A percentile compares a stretch with the other conserved stretches of the same genome.
These are phyloP conservation scores for Raja brachyura DNA, from an alignment of 2,113 vertebrate genomes.

Conservation along the genomic window DNA sequence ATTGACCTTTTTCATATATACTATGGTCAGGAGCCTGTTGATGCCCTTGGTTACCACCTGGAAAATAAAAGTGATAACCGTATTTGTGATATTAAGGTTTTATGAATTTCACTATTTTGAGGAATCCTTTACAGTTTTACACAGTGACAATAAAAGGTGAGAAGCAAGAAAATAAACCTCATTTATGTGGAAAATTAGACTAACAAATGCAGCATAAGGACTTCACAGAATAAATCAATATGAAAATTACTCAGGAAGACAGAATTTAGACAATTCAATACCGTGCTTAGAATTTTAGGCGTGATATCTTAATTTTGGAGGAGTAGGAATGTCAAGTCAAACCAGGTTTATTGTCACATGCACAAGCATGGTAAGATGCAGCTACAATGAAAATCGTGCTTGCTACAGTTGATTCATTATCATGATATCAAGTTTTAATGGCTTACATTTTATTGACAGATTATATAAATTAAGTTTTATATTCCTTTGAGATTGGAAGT, in stretches of 20 bases:
- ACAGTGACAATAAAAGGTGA: neutral
- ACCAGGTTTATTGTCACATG: no score
- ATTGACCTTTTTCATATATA: neutral
- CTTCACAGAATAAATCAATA: neutral
- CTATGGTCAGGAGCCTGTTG: neutral
- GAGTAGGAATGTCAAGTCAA: neutral
- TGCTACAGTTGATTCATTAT: neutral
- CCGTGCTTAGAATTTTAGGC: neutral
- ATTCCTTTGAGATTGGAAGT: neutral
- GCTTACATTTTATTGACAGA: neutral
- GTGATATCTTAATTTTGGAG: neutral
- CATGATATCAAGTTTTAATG: neutral
- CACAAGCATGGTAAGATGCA: no score
- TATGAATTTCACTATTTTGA: neutral
- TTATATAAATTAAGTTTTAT: neutral
- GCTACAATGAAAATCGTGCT: no score
- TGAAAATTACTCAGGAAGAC: neutral
- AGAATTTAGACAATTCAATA: neutral
- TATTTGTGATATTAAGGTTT: neutral
- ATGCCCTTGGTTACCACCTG: neutral
- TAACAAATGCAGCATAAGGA: conserved; percentile 1
- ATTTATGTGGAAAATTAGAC: neutral
- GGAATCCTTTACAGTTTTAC: neutral
- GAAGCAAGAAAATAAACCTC: neutral
- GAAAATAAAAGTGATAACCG: neutral